Evolutionary conservation across 2,113 vertebrate genomes (phyloP).

Genomic region (Proteles cristata): DNA sequence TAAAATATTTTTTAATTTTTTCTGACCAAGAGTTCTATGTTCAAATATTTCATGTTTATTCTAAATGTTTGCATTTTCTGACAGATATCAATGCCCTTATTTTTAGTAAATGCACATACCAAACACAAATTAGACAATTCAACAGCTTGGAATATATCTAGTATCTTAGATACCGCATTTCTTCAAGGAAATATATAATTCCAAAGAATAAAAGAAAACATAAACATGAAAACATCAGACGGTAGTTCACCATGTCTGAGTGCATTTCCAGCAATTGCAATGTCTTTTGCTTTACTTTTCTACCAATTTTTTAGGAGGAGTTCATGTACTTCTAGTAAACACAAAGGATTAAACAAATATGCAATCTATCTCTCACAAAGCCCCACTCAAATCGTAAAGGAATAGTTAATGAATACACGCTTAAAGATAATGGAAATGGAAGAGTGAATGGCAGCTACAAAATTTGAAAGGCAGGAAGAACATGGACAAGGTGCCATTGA

Average conservation of each 20-base stretch:
- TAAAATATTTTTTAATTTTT: neutral
- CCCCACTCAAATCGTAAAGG: neutral
- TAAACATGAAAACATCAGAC: neutral
- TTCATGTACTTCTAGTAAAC: neutral
- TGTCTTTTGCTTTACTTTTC: neutral
- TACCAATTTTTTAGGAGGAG: neutral
- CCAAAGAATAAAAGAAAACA: neutral
- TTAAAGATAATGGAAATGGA: neutral
- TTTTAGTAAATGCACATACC: neutral
- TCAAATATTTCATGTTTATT: neutral
- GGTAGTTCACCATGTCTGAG: neutral
- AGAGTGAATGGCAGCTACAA: neutral
- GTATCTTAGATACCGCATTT: neutral
- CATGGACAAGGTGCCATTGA: neutral
- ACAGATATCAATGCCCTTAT: neutral
- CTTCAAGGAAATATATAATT: neutral
- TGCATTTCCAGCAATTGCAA: neutral
- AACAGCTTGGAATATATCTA: neutral
- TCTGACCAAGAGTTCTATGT: neutral
- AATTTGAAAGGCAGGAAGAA: neutral
- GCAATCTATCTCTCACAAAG: neutral
- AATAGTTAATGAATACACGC: neutral
- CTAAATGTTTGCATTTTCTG: neutral
- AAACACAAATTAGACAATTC: neutral
- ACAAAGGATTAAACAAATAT: neutral